These are phyloP conservation scores for Halictus rubicundus DNA, from an alignment of 1,140 invertebrate species.

Conservation along the genomic window DNA sequence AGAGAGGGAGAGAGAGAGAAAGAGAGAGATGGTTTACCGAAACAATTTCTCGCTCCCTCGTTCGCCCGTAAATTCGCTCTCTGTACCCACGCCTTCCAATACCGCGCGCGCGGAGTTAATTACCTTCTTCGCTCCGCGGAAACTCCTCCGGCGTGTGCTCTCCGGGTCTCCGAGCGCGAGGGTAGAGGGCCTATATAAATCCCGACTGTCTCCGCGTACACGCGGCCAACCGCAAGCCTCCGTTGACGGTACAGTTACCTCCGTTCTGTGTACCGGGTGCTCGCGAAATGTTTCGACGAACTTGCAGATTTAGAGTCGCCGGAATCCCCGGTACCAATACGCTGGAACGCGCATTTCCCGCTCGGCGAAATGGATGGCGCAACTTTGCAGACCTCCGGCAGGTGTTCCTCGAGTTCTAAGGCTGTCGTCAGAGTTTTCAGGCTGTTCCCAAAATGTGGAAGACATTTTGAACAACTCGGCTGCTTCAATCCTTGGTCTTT, in stretches of 20 bases:
- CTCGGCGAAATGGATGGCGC: too few species aligned
- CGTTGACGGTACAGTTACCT: conserved; percentile 2
- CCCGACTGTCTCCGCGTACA: conserved; percentile 13
- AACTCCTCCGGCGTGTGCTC: background rate
- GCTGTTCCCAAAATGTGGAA: too few species aligned
- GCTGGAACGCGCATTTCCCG: too few species aligned
- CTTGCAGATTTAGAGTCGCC: too few species aligned
- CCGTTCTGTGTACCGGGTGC: background rate
- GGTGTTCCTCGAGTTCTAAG: too few species aligned
- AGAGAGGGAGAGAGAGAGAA: too few species aligned
- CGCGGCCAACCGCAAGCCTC: conserved; percentile 1
- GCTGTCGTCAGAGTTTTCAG: too few species aligned
- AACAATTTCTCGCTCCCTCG: background rate
- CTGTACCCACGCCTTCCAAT: conserved; percentile 56
- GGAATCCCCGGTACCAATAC: too few species aligned
- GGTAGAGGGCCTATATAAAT: conserved; percentile 24
- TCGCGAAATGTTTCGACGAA: background rate
- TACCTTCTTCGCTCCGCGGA: conserved; percentile 24
- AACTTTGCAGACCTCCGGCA: too few species aligned
- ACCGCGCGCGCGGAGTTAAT: conserved; percentile 48
- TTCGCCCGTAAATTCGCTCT: conserved; percentile 38
- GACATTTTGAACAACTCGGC: too few species aligned
- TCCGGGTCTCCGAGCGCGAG: background rate
- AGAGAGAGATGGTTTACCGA: background rate
- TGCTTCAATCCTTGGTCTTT: too few species aligned